These are phyloP conservation scores for Electrophaes corylata DNA, from an alignment of 2,888 invertebrate species.

Conservation along the genomic window DNA sequence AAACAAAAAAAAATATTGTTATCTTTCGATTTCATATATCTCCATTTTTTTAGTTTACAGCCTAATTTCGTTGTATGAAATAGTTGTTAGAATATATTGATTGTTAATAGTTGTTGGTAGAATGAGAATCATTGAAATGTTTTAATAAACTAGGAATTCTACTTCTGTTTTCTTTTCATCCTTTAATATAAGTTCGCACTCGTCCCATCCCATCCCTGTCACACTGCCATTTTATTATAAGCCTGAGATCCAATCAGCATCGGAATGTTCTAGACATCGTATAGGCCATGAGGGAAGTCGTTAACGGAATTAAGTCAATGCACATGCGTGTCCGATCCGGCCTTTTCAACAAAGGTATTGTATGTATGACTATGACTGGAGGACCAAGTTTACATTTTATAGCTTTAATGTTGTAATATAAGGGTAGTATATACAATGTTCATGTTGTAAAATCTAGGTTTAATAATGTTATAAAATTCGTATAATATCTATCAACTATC, in stretches of 20 bases:
- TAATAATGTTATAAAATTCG: conserved; percentile 28
- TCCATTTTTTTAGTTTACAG: too few species aligned
- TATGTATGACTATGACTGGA: conserved; percentile 6
- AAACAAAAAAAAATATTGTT: too few species aligned
- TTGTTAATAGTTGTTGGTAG: too few species aligned
- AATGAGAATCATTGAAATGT: too few species aligned
- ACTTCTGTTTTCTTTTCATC: not conserved
- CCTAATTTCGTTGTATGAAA: too few species aligned
- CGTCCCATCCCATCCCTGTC: conserved; percentile 24
- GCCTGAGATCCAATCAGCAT: conserved; percentile 53
- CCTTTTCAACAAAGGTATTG: conserved; percentile 24
- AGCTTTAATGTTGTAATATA: conserved; percentile 2
- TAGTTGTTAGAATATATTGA: too few species aligned
- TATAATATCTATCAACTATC: conserved; percentile 19
- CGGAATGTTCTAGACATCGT: conserved; percentile 48
- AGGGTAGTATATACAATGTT: not conserved
- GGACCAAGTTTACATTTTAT: conserved; percentile 22
- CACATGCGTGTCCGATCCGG: conserved; percentile 31
- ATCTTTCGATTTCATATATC: too few species aligned
- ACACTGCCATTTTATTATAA: conserved; percentile 51
- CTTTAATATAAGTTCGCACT: not conserved
- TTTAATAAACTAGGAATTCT: not conserved
- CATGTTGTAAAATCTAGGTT: not conserved
- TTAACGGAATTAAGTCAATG: conserved; percentile 38
- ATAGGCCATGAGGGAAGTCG: conserved; percentile 31